Evolutionary conservation across 2,113 vertebrate species (phyloP).

Genomic region (Actenoides lindsayi): DNA sequence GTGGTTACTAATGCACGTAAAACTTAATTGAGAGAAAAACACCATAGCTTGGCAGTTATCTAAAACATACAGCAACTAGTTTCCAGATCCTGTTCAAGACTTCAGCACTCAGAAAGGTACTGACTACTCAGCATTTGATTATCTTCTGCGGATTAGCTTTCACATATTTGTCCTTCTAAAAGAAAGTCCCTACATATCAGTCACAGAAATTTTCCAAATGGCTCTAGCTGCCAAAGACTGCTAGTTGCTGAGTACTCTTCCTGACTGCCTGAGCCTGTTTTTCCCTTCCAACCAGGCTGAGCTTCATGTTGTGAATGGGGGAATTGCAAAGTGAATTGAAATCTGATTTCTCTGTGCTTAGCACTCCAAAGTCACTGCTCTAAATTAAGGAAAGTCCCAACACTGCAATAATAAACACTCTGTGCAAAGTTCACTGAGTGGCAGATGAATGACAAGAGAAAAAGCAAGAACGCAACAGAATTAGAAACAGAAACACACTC

Average conservation of each 20-base stretch:
- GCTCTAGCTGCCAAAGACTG: not conserved
- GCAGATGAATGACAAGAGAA: not conserved
- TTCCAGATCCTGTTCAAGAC: not conserved
- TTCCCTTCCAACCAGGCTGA: not conserved
- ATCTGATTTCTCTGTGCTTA: not conserved
- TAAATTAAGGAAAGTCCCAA: not conserved
- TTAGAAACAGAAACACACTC: not conserved
- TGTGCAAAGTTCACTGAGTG: not conserved
- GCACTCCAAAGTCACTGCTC: not conserved
- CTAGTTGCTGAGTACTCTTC: accelerated
- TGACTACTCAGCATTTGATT: not conserved
- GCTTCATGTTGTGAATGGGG: not conserved
- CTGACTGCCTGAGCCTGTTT: not conserved
- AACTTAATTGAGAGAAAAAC: not conserved
- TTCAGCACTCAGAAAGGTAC: not conserved
- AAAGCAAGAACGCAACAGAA: not conserved
- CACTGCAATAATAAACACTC: not conserved
- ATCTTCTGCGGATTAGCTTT: not conserved
- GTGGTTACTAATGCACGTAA: not conserved
- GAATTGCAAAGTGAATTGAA: not conserved
- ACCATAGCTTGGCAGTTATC: not conserved
- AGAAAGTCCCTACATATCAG: not conserved
- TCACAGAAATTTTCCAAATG: not conserved
- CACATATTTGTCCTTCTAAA: not conserved
- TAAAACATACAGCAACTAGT: not conserved